Conservation (phyloP, 2,113 vertebrate genomes). For the Saccopteryx leptura region DNA sequence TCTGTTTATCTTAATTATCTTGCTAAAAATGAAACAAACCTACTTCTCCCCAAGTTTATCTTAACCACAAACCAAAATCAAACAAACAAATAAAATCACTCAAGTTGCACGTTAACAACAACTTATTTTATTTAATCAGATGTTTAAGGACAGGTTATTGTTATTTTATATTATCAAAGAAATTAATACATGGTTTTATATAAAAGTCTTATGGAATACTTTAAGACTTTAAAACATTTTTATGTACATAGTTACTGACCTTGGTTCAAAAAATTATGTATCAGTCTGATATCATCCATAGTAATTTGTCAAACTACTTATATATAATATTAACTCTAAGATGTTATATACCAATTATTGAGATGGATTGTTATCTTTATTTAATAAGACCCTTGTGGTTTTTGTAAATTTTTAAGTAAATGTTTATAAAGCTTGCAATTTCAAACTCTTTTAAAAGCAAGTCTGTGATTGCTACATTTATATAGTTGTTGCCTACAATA, state of each 20-base stretch:
- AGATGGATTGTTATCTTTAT: neutral
- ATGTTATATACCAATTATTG: neutral
- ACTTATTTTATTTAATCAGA: neutral
- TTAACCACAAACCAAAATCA: neutral
- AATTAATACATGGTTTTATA: neutral
- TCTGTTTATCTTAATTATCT: neutral
- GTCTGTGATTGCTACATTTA: neutral
- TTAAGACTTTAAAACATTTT: neutral
- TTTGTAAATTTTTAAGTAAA: neutral
- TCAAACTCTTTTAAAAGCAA: neutral
- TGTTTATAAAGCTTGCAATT: neutral
- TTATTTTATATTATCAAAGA: neutral
- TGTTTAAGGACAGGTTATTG: neutral
- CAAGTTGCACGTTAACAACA: neutral
- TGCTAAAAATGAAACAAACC: neutral
- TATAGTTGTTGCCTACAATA: neutral
- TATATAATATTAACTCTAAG: neutral
- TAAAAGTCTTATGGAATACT: neutral
- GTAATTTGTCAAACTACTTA: neutral
- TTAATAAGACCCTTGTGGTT: accelerated
- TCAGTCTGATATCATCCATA: neutral
- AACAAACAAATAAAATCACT: neutral
- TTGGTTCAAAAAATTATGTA: neutral
- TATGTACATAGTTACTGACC: neutral
- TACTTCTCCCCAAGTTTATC: neutral